phyloP scores from a whole-genome alignment of 2,888 invertebrate species.

The Apamea crenata region DNA sequence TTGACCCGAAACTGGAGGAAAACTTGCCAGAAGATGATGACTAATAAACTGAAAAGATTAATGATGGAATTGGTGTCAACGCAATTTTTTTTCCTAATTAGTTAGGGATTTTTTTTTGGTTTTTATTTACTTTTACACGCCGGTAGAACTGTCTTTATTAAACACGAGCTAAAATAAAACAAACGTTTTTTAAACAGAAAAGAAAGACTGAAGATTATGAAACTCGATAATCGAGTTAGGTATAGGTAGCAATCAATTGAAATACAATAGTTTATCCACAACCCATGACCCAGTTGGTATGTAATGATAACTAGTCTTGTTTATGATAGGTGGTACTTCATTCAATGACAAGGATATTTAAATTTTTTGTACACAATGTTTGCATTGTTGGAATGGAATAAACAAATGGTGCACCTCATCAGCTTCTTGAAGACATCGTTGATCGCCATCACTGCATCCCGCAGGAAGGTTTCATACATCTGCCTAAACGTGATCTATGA shows the following conservation, averaged over 20 bases:
- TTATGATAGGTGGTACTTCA: background rate
- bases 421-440: background rate
- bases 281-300: conserved; percentile 17
- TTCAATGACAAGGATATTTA: background rate
- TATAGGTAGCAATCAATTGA: conserved; percentile 2
- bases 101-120: background rate
- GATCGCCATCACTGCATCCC: background rate
- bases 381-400: background rate
- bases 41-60: conserved; percentile 31
- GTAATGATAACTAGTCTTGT: conserved; percentile 2
- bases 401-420: background rate
- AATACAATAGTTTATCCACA: background rate
- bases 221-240: conserved; percentile 6
- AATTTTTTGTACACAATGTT: background rate
- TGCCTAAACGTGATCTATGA: background rate
- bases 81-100: conserved; percentile 39
- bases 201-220: background rate
- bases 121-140: background rate
- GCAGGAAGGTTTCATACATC: background rate
- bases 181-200: background rate
- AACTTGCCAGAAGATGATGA: conserved; percentile 25
- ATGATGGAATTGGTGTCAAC: conserved; percentile 26
- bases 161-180: background rate
- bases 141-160: background rate
- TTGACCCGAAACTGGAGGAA: conserved; percentile 24